phyloP scores from a whole-genome alignment of 2,888 invertebrate species.

The Andrena chrysosceles region DNA sequence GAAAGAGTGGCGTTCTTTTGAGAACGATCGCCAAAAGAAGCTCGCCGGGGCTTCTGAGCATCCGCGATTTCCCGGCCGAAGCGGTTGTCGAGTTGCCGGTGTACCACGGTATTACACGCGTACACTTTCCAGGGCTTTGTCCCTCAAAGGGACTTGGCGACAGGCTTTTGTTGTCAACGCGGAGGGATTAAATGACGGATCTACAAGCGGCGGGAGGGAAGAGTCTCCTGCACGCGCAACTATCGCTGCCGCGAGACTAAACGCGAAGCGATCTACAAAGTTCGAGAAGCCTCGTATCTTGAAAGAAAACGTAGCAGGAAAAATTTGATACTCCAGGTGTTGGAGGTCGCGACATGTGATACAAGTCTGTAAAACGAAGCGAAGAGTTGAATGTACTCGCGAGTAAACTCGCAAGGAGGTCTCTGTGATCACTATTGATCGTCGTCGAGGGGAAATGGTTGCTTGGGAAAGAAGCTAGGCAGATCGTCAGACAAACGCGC shows the following conservation, averaged over 20 bases:
- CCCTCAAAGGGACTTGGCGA: conserved; percentile 22
- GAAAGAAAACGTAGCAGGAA: too few species aligned
- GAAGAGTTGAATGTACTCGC: too few species aligned
- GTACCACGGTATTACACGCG: conserved; percentile 5
- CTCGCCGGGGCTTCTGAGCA: conserved; percentile 3
- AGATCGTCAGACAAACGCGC: conserved; percentile 64
- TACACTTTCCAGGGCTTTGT: conserved; percentile 24
- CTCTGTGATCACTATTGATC: conserved; percentile 9
- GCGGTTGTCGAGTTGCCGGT: conserved; percentile 2
- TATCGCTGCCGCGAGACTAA: too few species aligned
- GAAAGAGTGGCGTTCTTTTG: conserved; percentile 38
- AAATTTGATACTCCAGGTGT: too few species aligned
- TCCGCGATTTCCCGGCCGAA: conserved; percentile 19
- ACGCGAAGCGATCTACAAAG: too few species aligned
- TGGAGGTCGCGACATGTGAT: too few species aligned
- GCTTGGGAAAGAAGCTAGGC: conserved; percentile 1
- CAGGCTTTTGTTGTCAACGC: conserved; percentile 13
- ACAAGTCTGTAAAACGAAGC: too few species aligned
- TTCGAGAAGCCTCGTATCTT: too few species aligned
- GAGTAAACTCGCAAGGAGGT: neutral
- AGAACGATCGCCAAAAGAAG: conserved; percentile 36
- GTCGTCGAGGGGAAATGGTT: neutral
- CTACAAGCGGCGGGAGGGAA: conserved; percentile 1
- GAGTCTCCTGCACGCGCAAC: neutral
- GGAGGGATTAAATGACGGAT: conserved; percentile 11